Percentiles rank a stretch among this genome's conserved stretches.
phyloP scores from a whole-genome alignment of 2,113 vertebrate genomes.

The Macrotus californicus region DNA sequence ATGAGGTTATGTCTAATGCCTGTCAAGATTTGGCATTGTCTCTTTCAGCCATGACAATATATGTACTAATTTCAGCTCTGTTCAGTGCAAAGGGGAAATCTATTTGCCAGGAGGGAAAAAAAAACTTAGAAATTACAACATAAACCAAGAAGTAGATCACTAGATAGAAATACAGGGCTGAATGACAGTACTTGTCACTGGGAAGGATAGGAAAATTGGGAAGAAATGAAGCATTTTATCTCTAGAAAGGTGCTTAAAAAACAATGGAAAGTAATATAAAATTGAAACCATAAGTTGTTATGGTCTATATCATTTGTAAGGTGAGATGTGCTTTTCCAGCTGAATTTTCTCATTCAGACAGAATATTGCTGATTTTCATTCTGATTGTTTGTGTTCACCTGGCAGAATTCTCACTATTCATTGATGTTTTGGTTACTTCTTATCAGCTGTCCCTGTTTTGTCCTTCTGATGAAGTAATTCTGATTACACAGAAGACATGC shows the following conservation, averaged over 20 bases:
- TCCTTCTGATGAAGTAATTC: slow-evolving; percentile 83
- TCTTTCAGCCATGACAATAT: slow-evolving; percentile 13
- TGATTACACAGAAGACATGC: slow-evolving; percentile 91
- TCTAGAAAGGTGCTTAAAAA: slow-evolving; percentile 27
- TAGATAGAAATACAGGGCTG: slow-evolving; percentile 40
- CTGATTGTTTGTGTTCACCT: slow-evolving; percentile 52
- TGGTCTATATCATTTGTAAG: not conserved
- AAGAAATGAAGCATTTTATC: slow-evolving; percentile 48
- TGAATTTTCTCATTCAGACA: slow-evolving; percentile 49
- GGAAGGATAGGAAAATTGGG: slow-evolving; percentile 30
- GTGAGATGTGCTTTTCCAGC: not conserved
- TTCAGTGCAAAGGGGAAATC: slow-evolving; percentile 23
- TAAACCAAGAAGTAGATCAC: slow-evolving; percentile 54
- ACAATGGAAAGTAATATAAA: slow-evolving; percentile 41
- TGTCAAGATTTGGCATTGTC: slow-evolving; percentile 43
- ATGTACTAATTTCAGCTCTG: slow-evolving; percentile 40
- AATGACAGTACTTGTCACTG: slow-evolving; percentile 36
- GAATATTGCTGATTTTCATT: slow-evolving; percentile 62
- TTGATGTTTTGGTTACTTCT: slow-evolving; percentile 66
- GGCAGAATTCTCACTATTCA: slow-evolving; percentile 57
- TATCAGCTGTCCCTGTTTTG: slow-evolving; percentile 90
- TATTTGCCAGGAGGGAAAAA: slow-evolving; percentile 23
- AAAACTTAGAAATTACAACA: slow-evolving; percentile 29
- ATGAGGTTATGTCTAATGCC: slow-evolving; percentile 30
- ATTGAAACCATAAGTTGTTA: slow-evolving; percentile 46